Conservation (phyloP, 2,113 vertebrate genomes). For the Mastomys natalensis region DNA sequence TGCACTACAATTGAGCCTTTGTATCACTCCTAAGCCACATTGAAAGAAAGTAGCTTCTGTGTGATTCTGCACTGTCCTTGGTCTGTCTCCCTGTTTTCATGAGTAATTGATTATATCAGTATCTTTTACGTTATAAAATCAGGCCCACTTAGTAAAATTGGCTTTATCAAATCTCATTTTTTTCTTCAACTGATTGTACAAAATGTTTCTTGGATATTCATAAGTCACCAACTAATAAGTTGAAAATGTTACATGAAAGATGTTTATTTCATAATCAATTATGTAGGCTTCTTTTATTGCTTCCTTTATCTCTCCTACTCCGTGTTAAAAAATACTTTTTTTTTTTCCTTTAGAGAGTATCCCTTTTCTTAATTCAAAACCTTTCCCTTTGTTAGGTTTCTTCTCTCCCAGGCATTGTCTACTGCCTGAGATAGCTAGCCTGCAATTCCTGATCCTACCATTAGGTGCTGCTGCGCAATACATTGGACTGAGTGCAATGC, state of each 20-base stretch:
- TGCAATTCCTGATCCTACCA: slow-evolving; percentile 64
- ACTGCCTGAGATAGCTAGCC: slow-evolving; percentile 59
- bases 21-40: slow-evolving; percentile 46
- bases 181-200: slow-evolving; percentile 41
- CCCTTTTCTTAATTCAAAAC: neutral
- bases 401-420: neutral
- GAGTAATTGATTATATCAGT: slow-evolving; percentile 59
- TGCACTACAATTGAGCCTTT: slow-evolving; percentile 47
- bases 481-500: neutral
- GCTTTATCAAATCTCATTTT: slow-evolving; percentile 61
- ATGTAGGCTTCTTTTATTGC: neutral
- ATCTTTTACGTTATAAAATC: slow-evolving; percentile 57
- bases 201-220: slow-evolving; percentile 40
- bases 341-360: neutral
- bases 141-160: slow-evolving; percentile 45
- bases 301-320: slow-evolving; percentile 27
- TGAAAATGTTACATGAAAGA: slow-evolving; percentile 43
- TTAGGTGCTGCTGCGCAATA: slow-evolving; percentile 70
- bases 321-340: neutral
- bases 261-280: slow-evolving; percentile 29
- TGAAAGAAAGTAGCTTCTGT: slow-evolving; percentile 56
- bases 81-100: slow-evolving; percentile 36
- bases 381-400: neutral
- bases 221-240: slow-evolving; percentile 17
- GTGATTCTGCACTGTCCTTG: slow-evolving; percentile 50